Evolutionary conservation across 2,113 vertebrate species (phyloP).

Genomic region (Agelaius tricolor): DNA sequence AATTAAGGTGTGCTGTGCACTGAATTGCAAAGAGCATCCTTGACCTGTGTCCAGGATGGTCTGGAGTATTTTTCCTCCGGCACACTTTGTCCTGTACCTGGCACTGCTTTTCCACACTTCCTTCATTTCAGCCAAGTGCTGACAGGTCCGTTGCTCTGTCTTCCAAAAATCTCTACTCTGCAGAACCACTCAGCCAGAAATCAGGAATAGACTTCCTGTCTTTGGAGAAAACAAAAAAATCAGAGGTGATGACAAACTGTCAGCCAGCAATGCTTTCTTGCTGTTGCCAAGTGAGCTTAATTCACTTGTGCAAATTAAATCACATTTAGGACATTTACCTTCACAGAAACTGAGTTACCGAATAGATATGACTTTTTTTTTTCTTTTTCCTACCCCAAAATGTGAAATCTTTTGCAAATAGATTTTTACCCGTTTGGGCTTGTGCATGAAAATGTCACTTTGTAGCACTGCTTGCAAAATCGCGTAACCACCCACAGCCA

Average conservation of each 20-base stretch:
- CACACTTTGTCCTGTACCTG: not conserved
- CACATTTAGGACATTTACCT: not conserved
- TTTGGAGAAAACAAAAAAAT: not conserved
- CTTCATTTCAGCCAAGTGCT: not conserved
- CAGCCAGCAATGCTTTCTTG: not conserved
- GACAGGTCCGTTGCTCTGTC: not conserved
- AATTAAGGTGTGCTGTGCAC: not conserved
- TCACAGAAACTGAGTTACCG: not conserved
- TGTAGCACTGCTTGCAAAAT: not conserved
- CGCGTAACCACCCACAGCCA: not conserved
- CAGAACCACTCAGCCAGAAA: not conserved
- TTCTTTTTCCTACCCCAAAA: not conserved
- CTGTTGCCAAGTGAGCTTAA: not conserved
- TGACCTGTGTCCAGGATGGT: not conserved
- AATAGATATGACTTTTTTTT: not conserved
- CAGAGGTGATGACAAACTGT: not conserved
- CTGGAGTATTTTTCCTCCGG: not conserved
- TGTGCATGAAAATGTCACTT: not conserved
- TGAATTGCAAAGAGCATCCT: not conserved
- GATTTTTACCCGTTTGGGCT: not conserved
- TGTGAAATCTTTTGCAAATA: not conserved
- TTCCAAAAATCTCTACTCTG: not conserved
- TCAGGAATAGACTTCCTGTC: not conserved
- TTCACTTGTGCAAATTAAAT: not conserved
- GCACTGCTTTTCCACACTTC: not conserved